These are phyloP conservation scores for Phaenicophaeus curvirostris DNA, from an alignment of 2,797 vertebrate species.

Conservation along the genomic window DNA sequence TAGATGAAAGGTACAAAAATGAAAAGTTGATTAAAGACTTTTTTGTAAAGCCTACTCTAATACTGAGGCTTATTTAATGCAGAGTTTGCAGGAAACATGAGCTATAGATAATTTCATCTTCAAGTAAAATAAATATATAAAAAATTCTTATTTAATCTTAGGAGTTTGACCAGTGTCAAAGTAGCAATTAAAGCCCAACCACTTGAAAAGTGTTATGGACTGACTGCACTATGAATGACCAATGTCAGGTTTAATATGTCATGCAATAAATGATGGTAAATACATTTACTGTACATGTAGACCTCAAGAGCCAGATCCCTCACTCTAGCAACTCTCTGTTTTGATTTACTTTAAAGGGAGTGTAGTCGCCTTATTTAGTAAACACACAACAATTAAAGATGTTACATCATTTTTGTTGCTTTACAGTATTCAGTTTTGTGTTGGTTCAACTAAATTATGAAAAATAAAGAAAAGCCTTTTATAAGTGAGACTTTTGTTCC, in stretches of 20 bases:
- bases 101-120: constrained; percentile 40
- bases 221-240: constrained; percentile 58
- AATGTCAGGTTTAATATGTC: constrained; percentile 57
- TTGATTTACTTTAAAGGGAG: constrained; percentile 61
- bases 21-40: not conserved
- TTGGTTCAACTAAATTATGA: constrained; percentile 85
- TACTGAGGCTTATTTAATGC: constrained; percentile 39
- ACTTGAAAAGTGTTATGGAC: constrained; percentile 64
- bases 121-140: constrained; percentile 43
- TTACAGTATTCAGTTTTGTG: constrained; percentile 83
- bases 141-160: constrained; percentile 55
- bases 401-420: constrained; percentile 78
- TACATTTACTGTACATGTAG: constrained; percentile 68
- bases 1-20: constrained; percentile 66
- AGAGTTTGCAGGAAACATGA: constrained; percentile 29
- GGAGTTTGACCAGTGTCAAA: constrained; percentile 63
- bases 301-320: constrained; percentile 68
- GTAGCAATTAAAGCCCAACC: constrained; percentile 68
- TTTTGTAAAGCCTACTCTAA: constrained; percentile 37
- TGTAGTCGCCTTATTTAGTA: constrained; percentile 69
- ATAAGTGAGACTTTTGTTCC: constrained; percentile 78
- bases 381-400: constrained; percentile 69
- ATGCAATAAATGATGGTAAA: constrained; percentile 75
- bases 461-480: constrained; percentile 85
- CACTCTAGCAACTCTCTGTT: constrained; percentile 57